phyloP scores from a whole-genome alignment of 2,797 vertebrate species.

The Acipenser transmontanus region DNA sequence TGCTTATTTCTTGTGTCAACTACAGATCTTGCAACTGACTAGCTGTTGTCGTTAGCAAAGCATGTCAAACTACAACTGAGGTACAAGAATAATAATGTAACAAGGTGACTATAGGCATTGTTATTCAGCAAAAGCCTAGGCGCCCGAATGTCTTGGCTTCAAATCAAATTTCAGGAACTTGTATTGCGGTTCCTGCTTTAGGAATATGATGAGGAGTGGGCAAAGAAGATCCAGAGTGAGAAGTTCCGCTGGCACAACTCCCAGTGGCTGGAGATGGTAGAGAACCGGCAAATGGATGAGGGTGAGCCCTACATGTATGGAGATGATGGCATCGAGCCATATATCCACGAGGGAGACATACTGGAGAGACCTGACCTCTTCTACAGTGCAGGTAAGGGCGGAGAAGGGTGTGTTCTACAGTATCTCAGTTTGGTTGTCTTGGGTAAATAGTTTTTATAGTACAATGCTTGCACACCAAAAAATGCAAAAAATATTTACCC shows the following conservation, averaged over 20 bases:
- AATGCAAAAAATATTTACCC: too few relatives aligned
- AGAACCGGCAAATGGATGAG: conserved; percentile 77
- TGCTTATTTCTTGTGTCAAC: neutral
- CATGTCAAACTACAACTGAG: neutral
- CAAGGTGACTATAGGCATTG: too few relatives aligned
- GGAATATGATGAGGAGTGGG: conserved; percentile 87
- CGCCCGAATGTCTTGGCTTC: too few relatives aligned
- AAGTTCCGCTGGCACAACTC: conserved; percentile 90
- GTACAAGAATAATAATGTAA: too few relatives aligned
- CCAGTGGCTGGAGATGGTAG: conserved; percentile 92
- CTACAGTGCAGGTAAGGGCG: conserved; percentile 67
- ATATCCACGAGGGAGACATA: conserved; percentile 71
- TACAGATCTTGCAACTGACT: neutral
- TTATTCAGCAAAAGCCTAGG: too few relatives aligned
- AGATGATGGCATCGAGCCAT: conserved; percentile 72
- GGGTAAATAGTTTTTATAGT: too few relatives aligned
- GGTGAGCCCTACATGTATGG: conserved; percentile 69
- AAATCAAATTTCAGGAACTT: too few relatives aligned
- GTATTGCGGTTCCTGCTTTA: conserved; percentile 25
- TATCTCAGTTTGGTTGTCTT: too few relatives aligned
- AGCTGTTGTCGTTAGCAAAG: neutral
- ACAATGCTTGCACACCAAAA: too few relatives aligned
- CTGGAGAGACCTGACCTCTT: conserved; percentile 79
- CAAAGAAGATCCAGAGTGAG: conserved; percentile 80
- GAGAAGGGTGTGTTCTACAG: too few relatives aligned